Conservation (phyloP, 2,797 vertebrate genomes). For the Hemibagrus guttatus region DNA sequence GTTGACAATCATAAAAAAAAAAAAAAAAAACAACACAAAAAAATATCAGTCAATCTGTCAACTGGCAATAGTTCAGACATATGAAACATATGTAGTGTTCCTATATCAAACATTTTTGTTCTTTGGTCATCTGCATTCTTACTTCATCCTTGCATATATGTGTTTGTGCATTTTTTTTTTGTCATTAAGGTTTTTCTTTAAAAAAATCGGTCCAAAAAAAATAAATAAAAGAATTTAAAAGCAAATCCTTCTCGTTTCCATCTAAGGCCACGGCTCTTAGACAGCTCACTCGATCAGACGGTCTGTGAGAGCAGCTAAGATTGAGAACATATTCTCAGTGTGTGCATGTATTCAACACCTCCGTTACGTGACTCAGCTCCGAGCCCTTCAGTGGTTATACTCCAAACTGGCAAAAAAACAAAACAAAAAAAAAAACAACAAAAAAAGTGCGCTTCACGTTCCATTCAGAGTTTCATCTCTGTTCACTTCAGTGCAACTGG, state of each 20-base stretch:
- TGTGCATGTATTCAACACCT: conserved; percentile 48
- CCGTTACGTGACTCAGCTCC: conserved; percentile 50
- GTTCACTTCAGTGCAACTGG: conserved; percentile 62
- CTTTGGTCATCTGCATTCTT: conserved; percentile 80
- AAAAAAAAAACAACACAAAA: neutral
- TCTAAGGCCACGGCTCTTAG: conserved; percentile 76
- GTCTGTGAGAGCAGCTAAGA: conserved; percentile 46
- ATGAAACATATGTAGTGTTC: conserved; percentile 59
- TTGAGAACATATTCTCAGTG: conserved; percentile 47
- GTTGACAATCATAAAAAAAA: conserved; percentile 54
- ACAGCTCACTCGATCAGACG: conserved; percentile 63
- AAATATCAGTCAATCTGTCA: conserved; percentile 35
- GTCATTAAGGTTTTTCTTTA: conserved; percentile 61
- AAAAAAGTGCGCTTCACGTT: conserved; percentile 38
- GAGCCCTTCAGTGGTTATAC: conserved; percentile 53
- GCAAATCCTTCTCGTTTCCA: conserved; percentile 58
- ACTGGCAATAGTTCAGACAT: conserved; percentile 49
- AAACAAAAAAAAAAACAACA: neutral
- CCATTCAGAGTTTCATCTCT: conserved; percentile 57
- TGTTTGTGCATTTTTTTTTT: conserved; percentile 54
- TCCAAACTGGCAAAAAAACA: conserved; percentile 18
- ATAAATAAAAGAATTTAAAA: conserved; percentile 67
- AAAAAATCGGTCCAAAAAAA: conserved; percentile 65
- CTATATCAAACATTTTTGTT: conserved; percentile 75
- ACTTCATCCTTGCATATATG: conserved; percentile 75